Percentiles rank a stretch among this genome's conserved stretches.
These are phyloP conservation scores for Aphelinus certus DNA, from an alignment of 1,140 invertebrate species.

Conservation along the genomic window DNA sequence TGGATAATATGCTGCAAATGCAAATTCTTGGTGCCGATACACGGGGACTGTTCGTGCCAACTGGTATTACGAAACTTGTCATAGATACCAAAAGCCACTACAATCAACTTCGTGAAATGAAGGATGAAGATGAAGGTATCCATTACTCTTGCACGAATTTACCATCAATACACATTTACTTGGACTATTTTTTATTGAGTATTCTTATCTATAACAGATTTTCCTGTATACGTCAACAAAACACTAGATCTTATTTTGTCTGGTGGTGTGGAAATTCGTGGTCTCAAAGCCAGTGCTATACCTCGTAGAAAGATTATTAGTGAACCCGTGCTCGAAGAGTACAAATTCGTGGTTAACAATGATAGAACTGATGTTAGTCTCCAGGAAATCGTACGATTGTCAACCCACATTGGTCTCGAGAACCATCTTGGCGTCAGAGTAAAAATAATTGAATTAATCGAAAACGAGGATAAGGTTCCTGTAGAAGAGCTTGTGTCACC, in stretches of 20 bases:
- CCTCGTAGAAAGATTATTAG: conserved; percentile 71
- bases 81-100: conserved; percentile 81
- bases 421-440: conserved; percentile 76
- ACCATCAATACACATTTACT: too few relatives aligned
- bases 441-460: conserved; percentile 75
- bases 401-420: conserved; percentile 81
- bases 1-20: conserved; percentile 93
- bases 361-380: conserved; percentile 50
- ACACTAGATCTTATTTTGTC: conserved; percentile 63
- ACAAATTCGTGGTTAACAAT: conserved; percentile 57
- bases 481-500: conserved; percentile 65
- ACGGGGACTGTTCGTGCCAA: conserved; percentile 83
- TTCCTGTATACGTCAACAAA: conserved; percentile 65
- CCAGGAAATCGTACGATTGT: conserved; percentile 66
- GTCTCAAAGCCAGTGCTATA: conserved; percentile 82
- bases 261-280: conserved; percentile 84
- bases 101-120: conserved; percentile 56
- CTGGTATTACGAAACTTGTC: conserved; percentile 80
- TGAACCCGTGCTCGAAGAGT: conserved; percentile 78
- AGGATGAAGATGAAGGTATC: conserved; percentile 52
- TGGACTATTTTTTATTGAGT: too few relatives aligned
- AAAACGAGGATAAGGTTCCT: conserved; percentile 65
- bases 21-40: conserved; percentile 80
- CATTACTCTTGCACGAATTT: too few relatives aligned
- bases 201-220: conserved; percentile 41